These are phyloP conservation scores for Scaeva pyrastri DNA, from an alignment of 2,888 invertebrate species.

Conservation along the genomic window DNA sequence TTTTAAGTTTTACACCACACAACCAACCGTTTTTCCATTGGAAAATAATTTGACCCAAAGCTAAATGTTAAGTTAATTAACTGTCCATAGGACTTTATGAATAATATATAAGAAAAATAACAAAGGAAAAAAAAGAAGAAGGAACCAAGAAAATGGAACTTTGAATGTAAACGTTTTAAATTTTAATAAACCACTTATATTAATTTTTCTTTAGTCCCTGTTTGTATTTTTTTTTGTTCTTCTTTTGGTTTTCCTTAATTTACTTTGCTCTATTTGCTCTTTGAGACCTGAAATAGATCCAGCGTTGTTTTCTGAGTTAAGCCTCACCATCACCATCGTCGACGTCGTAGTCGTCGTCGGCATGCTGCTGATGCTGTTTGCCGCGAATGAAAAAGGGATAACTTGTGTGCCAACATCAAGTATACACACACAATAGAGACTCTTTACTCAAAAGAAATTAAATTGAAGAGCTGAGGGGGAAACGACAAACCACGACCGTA, in stretches of 20 bases:
- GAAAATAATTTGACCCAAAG: constrained; percentile 17
- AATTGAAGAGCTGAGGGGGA: constrained; percentile 46
- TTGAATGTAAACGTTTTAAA: constrained; percentile 80
- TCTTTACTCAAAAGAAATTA: constrained; percentile 65
- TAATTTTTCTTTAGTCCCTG: constrained; percentile 78
- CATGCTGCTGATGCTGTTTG: constrained; percentile 10
- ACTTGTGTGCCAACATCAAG: constrained; percentile 52
- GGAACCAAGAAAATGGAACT: constrained; percentile 59
- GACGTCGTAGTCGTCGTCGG: background rate
- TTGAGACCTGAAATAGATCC: constrained; percentile 37
- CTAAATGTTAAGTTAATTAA: constrained; percentile 28
- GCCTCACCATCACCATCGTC: background rate
- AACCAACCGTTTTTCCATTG: background rate
- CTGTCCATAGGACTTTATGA: background rate
- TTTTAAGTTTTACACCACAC: background rate
- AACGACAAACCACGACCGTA: constrained; percentile 39
- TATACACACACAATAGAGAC: constrained; percentile 55
- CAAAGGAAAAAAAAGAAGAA: constrained; percentile 40
- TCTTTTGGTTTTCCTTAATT: constrained; percentile 41
- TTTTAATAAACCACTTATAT: constrained; percentile 83
- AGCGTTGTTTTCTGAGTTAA: constrained; percentile 40
- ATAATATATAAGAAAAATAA: constrained; percentile 19
- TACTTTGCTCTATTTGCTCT: constrained; percentile 59
- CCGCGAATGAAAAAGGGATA: constrained; percentile 57
- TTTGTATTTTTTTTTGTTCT: constrained; percentile 21